Conservation (phyloP, 2,888 invertebrate genomes). For the Phengaris arion region DNA sequence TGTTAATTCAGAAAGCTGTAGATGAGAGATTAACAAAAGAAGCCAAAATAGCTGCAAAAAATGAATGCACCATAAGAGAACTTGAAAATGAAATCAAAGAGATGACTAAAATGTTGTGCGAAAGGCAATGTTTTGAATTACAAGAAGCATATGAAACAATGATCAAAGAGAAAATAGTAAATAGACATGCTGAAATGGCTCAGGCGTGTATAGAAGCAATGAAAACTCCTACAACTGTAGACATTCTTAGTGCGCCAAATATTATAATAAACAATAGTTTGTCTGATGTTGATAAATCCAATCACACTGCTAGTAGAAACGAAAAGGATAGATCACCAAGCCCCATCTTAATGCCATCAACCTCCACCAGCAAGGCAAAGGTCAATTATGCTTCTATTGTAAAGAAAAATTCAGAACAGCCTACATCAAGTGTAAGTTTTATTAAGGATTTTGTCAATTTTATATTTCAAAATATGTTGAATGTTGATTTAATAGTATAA, state of each 20-base stretch:
- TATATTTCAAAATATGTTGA: background rate
- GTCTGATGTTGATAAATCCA: constrained; percentile 48
- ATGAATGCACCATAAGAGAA: constrained; percentile 65
- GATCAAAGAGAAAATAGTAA: constrained; percentile 54
- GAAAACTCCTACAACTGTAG: constrained; percentile 54
- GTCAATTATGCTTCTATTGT: constrained; percentile 66
- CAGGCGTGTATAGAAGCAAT: constrained; percentile 65
- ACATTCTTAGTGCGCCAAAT: constrained; percentile 59
- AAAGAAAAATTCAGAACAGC: constrained; percentile 53
- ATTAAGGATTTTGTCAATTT: background rate
- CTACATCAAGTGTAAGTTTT: constrained; percentile 65
- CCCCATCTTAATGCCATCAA: constrained; percentile 50
- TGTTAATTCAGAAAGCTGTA: constrained; percentile 68
- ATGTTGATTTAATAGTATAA: too few relatives aligned
- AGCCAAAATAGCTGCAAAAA: constrained; percentile 65
- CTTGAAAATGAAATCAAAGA: constrained; percentile 71
- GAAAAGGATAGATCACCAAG: constrained; percentile 50
- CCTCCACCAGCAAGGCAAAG: constrained; percentile 46
- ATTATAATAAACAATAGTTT: constrained; percentile 51
- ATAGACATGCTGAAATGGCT: constrained; percentile 64
- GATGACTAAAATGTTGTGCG: constrained; percentile 66
- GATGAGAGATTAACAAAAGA: constrained; percentile 62
- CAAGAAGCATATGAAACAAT: constrained; percentile 55
- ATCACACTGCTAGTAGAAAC: constrained; percentile 49
- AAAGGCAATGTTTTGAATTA: constrained; percentile 61